phyloP scores from a whole-genome alignment of 2,888 invertebrate genomes.

The Stenolophus ochropezus region DNA sequence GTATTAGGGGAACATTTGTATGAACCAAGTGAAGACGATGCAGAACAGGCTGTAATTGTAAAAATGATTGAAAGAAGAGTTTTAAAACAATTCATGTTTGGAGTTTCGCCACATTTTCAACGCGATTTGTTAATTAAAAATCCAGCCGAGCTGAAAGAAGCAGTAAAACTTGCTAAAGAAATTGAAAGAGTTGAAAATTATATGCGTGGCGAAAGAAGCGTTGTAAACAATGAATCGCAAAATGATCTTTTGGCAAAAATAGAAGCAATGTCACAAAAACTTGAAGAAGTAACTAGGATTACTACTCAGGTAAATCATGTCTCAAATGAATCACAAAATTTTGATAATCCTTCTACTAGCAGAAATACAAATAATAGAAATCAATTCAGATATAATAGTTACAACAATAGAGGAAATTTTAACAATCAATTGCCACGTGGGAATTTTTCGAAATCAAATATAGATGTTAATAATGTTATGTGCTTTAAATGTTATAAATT shows the following conservation, averaged over 20 bases:
- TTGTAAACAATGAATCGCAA: neutral
- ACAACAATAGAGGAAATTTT: neutral
- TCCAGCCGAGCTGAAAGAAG: no score
- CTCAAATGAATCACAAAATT: neutral
- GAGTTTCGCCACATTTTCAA: neutral
- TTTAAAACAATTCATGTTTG: neutral
- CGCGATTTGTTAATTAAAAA: conserved; percentile 13
- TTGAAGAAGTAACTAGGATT: neutral
- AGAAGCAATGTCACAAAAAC: neutral
- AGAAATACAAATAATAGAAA: neutral
- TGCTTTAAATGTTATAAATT: neutral
- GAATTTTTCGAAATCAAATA: no score
- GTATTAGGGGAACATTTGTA: conserved; percentile 1
- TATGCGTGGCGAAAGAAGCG: neutral
- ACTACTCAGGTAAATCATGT: no score
- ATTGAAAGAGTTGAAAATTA: neutral
- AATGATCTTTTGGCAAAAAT: neutral
- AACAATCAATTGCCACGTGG: no score
- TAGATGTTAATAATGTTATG: neutral
- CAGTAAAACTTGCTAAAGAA: neutral
- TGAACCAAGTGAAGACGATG: neutral
- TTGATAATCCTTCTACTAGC: no score
- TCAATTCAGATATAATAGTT: neutral
- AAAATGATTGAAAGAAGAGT: conserved; percentile 3
- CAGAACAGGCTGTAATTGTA: neutral